Evolutionary conservation across 2,113 vertebrate species (phyloP).

Genomic region (Myotis yumanensis): DNA sequence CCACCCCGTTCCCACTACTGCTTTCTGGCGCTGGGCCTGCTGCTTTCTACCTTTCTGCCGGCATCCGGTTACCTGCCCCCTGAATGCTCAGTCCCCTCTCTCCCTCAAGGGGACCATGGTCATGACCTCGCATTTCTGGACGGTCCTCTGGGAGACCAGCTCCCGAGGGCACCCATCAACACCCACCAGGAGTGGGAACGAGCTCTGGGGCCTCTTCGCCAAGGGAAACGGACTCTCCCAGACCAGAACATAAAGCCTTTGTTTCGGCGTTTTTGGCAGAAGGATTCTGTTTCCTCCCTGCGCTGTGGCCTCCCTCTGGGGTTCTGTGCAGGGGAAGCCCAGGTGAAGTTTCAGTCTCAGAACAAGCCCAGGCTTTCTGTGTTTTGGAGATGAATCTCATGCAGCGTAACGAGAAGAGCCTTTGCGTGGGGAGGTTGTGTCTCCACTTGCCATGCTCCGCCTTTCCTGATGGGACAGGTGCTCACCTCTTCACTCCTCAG

Average conservation of each 20-base stretch:
- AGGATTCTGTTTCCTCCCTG: background rate
- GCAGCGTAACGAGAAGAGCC: background rate
- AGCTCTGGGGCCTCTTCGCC: background rate
- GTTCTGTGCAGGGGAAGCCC: background rate
- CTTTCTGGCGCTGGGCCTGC: background rate
- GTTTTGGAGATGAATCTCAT: background rate
- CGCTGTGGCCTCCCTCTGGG: background rate
- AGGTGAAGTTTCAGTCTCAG: background rate
- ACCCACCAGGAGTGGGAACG: background rate
- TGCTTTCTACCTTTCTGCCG: background rate
- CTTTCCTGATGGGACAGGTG: background rate
- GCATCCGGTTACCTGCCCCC: background rate
- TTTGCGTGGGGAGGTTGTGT: background rate
- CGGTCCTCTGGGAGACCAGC: background rate
- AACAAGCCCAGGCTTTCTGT: background rate
- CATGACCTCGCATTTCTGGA: background rate
- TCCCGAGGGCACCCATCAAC: background rate
- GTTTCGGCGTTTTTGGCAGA: background rate
- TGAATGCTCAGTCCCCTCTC: background rate
- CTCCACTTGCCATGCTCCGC: background rate
- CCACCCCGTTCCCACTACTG: constrained; percentile 23
- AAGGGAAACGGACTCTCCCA: background rate
- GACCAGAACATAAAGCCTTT: background rate
- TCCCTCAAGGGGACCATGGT: background rate
- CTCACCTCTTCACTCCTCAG: background rate